Base-by-base conservation (phyloP, 2,797 vertebrate genomes). In the Rhinoraja longicauda region DNA sequence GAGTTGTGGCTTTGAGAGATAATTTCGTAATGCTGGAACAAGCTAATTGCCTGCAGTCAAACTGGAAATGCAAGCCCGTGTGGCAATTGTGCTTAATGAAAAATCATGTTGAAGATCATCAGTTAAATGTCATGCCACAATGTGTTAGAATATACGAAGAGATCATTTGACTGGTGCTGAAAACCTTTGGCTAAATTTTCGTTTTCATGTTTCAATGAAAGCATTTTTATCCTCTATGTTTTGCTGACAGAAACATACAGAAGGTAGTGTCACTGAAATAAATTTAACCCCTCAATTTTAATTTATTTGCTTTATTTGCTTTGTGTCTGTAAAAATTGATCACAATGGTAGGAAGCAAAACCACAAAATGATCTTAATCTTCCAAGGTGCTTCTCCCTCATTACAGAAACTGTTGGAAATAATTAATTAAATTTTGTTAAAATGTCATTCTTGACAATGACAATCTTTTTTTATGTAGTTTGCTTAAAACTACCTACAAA, bases 121-220 rank as follows among this genome's bases (percentile, higher is more conserved):
- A 53, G 45, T 53, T 39, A 39, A 75, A 92, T 75, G 45, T 92
- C 70, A 92, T 75, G 39, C 70, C 67, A 91, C 32, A n/a, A 19
- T 36, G n/a, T 88, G 84, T 88, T 88, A 36, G n/a, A 67, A 12
- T 67, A 19, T 67, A 36, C 62, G 17, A 4, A 21, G n/a, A 88
- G 88, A 88, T 84, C 26, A 84, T 88, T 88, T 62, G 12, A 88
- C 84, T 36, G n/a, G 7, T 64, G n/a, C n/a, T 36, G 67, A 88
- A 88, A 67, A 88, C 59, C n/a, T 67, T 67, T 88, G 84, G 84
- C 84, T 67, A 88, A 21, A 67, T 67, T 88, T 64, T 88, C 67
- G n/a, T 67, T 36, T 21, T 67, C n/a, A 64, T 67, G 59, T 88
- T 59, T 67, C n/a, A 88, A 67, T 88, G n/a, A 5, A 67, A 67